These are phyloP conservation scores for Steromphala cineraria DNA, from an alignment of 2,888 invertebrate genomes.

Conservation along the genomic window DNA sequence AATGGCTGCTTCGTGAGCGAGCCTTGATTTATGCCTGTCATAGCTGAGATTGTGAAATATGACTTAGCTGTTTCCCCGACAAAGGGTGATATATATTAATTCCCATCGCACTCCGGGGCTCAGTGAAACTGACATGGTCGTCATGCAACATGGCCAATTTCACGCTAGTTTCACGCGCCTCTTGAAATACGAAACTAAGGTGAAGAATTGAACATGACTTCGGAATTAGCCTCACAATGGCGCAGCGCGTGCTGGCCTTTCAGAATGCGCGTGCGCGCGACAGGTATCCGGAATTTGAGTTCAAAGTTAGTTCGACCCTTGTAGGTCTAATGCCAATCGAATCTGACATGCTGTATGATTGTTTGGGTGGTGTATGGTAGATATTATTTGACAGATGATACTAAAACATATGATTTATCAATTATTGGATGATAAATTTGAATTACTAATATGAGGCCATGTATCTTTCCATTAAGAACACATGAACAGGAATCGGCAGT, in stretches of 20 bases:
- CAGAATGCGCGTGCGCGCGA: background rate
- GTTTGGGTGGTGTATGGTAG: background rate
- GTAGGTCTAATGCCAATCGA: too few relatives aligned
- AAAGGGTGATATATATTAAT: background rate
- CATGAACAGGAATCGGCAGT: too few relatives aligned
- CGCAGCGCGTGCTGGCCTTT: background rate
- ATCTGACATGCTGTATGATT: background rate
- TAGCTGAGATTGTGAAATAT: background rate
- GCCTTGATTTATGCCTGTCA: background rate
- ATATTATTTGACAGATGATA: too few relatives aligned
- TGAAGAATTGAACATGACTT: background rate
- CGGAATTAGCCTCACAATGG: background rate
- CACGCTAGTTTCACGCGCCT: background rate
- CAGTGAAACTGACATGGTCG: background rate
- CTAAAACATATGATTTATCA: too few relatives aligned
- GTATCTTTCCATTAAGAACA: too few relatives aligned
- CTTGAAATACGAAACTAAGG: background rate
- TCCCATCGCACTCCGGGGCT: background rate
- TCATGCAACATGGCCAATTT: background rate
- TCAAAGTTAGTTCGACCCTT: too few relatives aligned
- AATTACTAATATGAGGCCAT: too few relatives aligned
- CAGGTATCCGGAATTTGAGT: background rate
- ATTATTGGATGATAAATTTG: too few relatives aligned
- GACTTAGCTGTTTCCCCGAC: background rate
- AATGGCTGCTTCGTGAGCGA: background rate